Conservation (phyloP, 2,888 invertebrate species). For the Thyatira batis region DNA sequence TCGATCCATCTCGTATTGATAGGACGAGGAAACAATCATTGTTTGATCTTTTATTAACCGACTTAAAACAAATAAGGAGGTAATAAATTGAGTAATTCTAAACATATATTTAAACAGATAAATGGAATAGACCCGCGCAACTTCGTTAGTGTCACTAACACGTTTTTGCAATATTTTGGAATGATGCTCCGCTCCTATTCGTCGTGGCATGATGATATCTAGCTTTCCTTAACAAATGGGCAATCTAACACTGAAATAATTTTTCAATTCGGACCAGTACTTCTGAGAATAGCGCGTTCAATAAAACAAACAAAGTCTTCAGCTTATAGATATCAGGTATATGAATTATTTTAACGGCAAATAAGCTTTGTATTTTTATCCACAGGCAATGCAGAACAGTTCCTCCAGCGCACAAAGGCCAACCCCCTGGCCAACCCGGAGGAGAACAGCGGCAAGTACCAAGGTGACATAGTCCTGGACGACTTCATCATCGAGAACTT, state of each 20-base stretch:
- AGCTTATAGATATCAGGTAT: neutral
- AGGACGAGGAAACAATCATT: neutral
- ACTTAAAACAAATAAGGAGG: too few species aligned
- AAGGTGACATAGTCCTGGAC: conserved; percentile 71
- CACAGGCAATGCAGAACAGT: conserved; percentile 42
- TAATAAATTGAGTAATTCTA: too few species aligned
- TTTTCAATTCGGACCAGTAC: too few species aligned
- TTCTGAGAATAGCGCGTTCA: too few species aligned
- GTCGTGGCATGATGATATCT: too few species aligned
- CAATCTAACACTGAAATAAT: too few species aligned
- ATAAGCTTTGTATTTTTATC: neutral
- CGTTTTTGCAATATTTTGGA: too few species aligned
- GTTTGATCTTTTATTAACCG: neutral
- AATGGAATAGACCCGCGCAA: too few species aligned
- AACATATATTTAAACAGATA: too few species aligned
- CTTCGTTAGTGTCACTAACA: too few species aligned
- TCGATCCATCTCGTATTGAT: neutral
- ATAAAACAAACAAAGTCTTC: neutral
- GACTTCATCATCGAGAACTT: conserved; percentile 61
- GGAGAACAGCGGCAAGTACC: conserved; percentile 66
- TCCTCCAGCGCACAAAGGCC: conserved; percentile 32
- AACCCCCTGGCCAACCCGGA: conserved; percentile 52
- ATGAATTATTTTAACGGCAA: neutral
- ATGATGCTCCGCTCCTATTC: too few species aligned
- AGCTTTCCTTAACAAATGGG: too few species aligned